A percentile compares a stretch with the other conserved stretches of the same genome.
These are phyloP conservation scores for Patagioenas fasciata DNA, from an alignment of 2,113 vertebrate genomes.

Conservation along the genomic window DNA sequence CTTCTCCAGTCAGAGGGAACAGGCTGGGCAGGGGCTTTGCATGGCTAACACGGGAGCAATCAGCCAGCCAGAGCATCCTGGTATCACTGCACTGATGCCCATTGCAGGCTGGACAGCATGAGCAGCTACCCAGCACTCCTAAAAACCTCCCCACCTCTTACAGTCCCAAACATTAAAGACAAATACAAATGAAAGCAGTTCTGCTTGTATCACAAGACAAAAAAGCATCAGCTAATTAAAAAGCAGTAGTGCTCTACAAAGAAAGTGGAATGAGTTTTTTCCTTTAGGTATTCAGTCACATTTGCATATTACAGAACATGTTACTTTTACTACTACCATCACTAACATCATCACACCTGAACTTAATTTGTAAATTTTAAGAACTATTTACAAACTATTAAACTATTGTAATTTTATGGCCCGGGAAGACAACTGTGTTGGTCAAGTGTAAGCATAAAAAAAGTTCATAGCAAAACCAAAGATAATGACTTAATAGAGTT, in stretches of 20 bases:
- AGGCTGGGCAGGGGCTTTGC: not conserved
- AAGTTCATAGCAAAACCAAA: not conserved
- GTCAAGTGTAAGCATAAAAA: not conserved
- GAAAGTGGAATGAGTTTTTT: not conserved
- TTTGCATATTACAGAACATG: not conserved
- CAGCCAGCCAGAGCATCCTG: fast-evolving
- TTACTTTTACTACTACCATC: not conserved
- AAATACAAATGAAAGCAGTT: not conserved
- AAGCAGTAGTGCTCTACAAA: not conserved
- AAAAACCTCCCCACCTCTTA: not conserved
- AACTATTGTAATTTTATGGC: not conserved
- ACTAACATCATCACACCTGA: not conserved
- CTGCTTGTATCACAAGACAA: not conserved
- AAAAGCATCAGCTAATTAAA: not conserved
- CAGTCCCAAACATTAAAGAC: not conserved
- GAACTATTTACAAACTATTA: not conserved
- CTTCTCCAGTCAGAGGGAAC: not conserved
- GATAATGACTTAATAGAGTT: not conserved
- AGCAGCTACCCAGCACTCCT: not conserved
- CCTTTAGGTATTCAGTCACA: not conserved
- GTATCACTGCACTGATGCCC: not conserved
- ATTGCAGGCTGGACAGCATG: not conserved
- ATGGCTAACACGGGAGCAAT: not conserved
- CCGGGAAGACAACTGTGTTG: not conserved
- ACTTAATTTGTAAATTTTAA: not conserved